Evolutionary conservation across 2,888 invertebrate genomes (phyloP).

Genomic region (Buathra laborator): DNA sequence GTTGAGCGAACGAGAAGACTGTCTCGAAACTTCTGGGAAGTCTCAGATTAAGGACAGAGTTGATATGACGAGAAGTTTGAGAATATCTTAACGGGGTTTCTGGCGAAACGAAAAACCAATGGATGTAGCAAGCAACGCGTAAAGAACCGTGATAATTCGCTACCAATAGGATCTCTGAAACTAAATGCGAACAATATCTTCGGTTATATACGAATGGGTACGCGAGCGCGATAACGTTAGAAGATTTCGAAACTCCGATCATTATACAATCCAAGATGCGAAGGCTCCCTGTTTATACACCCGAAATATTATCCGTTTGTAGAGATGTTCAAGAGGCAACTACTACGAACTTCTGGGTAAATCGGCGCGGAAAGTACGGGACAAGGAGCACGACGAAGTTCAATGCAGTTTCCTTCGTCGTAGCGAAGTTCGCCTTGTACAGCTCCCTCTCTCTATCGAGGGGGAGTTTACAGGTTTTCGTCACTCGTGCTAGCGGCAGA

Average conservation of each 20-base stretch:
- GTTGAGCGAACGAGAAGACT: too few relatives aligned
- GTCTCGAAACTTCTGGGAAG: too few relatives aligned
- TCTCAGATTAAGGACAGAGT: too few relatives aligned
- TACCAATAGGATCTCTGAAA: conserved; percentile 13
- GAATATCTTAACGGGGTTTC: too few relatives aligned
- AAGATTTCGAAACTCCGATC: conserved; percentile 53
- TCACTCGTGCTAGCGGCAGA: conserved; percentile 27
- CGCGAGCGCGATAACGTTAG: background rate
- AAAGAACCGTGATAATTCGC: background rate
- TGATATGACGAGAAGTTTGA: too few relatives aligned
- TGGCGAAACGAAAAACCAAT: too few relatives aligned
- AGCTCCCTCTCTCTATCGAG: conserved; percentile 1
- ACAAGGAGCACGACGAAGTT: conserved; percentile 44
- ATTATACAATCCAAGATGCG: conserved; percentile 19
- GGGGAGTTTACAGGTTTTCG: conserved; percentile 21
- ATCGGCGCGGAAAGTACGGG: conserved; percentile 12
- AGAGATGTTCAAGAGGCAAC: conserved; percentile 1
- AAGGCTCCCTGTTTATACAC: background rate
- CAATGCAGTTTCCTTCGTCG: conserved; percentile 11
- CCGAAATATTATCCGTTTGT: conserved; percentile 2
- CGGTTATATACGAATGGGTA: conserved; percentile 26
- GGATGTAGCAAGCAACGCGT: too few relatives aligned
- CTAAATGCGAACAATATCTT: conserved; percentile 19
- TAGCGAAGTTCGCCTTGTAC: conserved; percentile 7
- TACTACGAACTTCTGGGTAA: background rate